A percentile compares a stretch with the other conserved stretches of the same genome.
These are phyloP conservation scores for Rhadinocentrus ornatus DNA, from an alignment of 2,797 vertebrate genomes.

Conservation along the genomic window DNA sequence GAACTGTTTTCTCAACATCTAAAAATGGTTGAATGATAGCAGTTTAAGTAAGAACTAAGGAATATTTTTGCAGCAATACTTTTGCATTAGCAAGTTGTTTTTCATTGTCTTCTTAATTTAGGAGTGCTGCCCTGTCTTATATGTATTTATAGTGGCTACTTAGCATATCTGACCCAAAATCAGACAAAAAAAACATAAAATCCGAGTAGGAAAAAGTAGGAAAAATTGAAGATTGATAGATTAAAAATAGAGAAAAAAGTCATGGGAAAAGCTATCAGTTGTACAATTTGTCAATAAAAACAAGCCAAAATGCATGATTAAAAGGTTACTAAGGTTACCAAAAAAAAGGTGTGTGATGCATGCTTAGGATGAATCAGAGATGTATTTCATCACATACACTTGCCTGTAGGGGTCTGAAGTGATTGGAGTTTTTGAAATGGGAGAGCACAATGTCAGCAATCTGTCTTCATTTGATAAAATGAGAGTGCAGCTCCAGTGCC, in stretches of 20 bases:
- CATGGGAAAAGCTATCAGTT: background rate
- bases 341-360: slow-evolving; percentile 24
- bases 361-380: slow-evolving; percentile 12
- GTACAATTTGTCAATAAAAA: slow-evolving; percentile 6
- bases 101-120: no score
- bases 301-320: background rate
- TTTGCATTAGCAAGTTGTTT: no score
- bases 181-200: no score
- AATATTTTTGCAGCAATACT: no score
- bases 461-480: slow-evolving; percentile 67
- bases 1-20: no score
- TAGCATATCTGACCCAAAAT: no score
- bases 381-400: slow-evolving; percentile 33
- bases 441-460: slow-evolving; percentile 51
- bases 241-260: background rate
- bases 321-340: slow-evolving; percentile 15
- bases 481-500: slow-evolving; percentile 39
- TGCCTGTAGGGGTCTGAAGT: slow-evolving; percentile 30
- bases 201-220: no score
- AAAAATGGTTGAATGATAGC: no score
- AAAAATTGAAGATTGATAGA: no score
- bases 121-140: no score
- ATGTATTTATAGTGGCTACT: no score
- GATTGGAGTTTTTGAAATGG: slow-evolving; percentile 53
- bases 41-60: no score